Base-by-base conservation (phyloP, 2,113 vertebrate genomes). In the Dipodomys spectabilis region DNA sequence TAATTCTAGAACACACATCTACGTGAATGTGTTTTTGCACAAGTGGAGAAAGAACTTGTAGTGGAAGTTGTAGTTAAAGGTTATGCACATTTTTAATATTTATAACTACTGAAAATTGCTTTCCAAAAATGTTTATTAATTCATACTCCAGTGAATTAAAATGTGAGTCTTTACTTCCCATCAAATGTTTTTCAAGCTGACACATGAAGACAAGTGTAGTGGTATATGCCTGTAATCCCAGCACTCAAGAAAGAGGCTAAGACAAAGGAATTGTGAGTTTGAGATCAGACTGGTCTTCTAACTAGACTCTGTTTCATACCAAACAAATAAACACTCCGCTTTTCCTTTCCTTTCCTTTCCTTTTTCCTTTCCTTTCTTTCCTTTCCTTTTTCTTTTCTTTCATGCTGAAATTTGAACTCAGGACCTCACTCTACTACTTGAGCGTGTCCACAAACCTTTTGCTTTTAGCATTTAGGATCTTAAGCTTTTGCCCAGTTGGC, bases 61-160 rank as follows among this genome's bases (percentile, higher is more conserved):
- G 53, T 78, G 22, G 23, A 92, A 64, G 78, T 27, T 45, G 25
- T 45, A 45, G 20, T 28, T n/a, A 73, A 74, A 83, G 19, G 11
- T 22, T 71, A 60, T 68, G 8, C 35, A 12, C 67, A 83, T 62
- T 88, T 91, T 94, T 80, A 95, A 39, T 85, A 91, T 77, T 92
- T 91, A 35, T n/a, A 92, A 45, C 65, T n/a, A 78, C 15, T 87
- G 22, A 27, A 94, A 81, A 82, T 65, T 89, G 45, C n/a, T 89
- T 91, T 95, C 83, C 27, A 64, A 64, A 88, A 77, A 86, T 93
- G 20, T 81, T 82, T 83, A 87, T 80, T 78, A 82, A 79, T 74
- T 73, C 83, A 94, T 32, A 86, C n/a, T 92, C 3, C 4, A 84
- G 62, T 86, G 35, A 74, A 64, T 73, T 81, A 87, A 44, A 91